Conservation (phyloP, 92 coral and sea anemone species). For the Porites evermanni region DNA sequence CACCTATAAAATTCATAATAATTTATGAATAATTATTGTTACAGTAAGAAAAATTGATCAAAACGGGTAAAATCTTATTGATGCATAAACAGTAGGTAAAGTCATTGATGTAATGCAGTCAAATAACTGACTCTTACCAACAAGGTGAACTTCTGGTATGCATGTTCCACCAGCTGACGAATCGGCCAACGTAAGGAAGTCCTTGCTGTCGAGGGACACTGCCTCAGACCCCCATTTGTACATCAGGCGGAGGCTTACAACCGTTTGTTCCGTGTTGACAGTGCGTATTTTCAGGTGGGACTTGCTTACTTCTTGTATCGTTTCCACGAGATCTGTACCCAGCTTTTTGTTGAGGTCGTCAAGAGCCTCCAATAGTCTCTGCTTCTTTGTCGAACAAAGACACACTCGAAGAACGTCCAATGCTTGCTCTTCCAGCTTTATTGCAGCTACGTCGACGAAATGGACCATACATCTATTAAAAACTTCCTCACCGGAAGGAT, state of each 20-base stretch:
- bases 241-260: not conserved
- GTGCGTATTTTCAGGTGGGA: not conserved
- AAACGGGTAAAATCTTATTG: too few relatives aligned
- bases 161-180: not conserved
- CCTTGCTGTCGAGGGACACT: conserved; percentile 5
- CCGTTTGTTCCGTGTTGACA: not conserved
- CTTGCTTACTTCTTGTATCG: not conserved
- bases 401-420: not conserved
- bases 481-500: not conserved
- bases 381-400: conserved; percentile 2
- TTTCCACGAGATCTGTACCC: not conserved
- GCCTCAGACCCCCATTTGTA: conserved; percentile 28
- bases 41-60: too few relatives aligned
- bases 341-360: not conserved
- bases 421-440: not conserved
- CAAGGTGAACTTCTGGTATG: not conserved
- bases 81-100: too few relatives aligned
- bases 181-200: conserved; percentile 13
- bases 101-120: too few relatives aligned
- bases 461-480: not conserved
- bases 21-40: too few relatives aligned
- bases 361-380: not conserved
- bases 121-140: not conserved
- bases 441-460: not conserved
- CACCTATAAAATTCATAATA: not conserved